Conservation (phyloP, 1,140 invertebrate genomes). For the Caenorhabditis inopinata region DNA sequence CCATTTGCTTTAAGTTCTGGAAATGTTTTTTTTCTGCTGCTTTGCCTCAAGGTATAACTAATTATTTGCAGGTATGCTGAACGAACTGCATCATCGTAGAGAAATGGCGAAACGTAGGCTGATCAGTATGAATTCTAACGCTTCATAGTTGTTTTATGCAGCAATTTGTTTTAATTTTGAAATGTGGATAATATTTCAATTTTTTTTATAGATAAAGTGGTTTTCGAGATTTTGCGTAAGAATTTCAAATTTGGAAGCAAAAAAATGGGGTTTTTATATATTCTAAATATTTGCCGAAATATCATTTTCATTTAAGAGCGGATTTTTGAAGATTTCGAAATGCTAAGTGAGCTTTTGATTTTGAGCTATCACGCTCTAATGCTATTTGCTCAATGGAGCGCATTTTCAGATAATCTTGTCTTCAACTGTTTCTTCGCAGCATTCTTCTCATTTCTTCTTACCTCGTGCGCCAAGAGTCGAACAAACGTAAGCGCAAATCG, state of each 20-base stretch:
- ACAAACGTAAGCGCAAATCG: background rate
- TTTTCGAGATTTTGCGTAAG: too few relatives aligned
- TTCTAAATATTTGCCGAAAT: too few relatives aligned
- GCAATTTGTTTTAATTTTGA: too few relatives aligned
- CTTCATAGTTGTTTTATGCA: background rate
- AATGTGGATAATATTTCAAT: too few relatives aligned
- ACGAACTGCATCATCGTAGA: background rate
- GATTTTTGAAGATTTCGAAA: background rate
- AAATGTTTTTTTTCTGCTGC: too few relatives aligned
- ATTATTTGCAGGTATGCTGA: background rate
- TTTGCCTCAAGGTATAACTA: too few relatives aligned
- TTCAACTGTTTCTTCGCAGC: background rate
- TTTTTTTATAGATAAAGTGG: too few relatives aligned
- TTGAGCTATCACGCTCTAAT: too few relatives aligned
- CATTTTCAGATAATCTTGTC: background rate
- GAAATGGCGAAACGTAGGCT: background rate
- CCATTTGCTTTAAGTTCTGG: too few relatives aligned
- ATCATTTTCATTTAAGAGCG: too few relatives aligned
- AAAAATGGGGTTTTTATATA: too few relatives aligned
- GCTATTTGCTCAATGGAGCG: background rate
- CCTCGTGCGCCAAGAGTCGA: background rate
- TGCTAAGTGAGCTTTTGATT: background rate
- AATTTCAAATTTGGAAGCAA: too few relatives aligned
- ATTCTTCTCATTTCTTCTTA: background rate
- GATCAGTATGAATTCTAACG: background rate